Conservation (phyloP, 2,888 invertebrate species). For the Tipula confusa region DNA sequence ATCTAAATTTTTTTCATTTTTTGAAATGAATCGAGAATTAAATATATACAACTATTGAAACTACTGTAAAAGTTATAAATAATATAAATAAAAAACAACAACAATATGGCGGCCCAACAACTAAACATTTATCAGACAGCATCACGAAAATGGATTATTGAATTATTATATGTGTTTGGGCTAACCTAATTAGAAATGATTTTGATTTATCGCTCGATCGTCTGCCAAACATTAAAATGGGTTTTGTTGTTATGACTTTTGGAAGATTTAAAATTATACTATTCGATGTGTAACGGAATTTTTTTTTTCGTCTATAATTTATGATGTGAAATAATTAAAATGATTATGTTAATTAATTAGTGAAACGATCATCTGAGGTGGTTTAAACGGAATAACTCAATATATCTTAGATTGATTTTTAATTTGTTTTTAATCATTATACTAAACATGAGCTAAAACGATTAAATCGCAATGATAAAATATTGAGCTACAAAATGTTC, state of each 20-base stretch:
- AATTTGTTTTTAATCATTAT: too few species aligned
- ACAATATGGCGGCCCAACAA: background rate
- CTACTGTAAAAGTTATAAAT: constrained; percentile 17
- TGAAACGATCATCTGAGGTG: background rate
- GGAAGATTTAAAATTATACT: background rate
- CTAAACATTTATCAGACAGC: background rate
- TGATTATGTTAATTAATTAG: background rate
- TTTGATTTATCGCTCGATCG: background rate
- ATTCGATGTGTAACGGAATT: background rate
- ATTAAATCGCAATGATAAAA: too few species aligned
- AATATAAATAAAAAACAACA: background rate
- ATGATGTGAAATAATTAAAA: background rate
- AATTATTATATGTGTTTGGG: background rate
- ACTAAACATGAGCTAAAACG: too few species aligned
- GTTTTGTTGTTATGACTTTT: background rate
- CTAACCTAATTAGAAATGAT: background rate
- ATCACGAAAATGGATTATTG: constrained; percentile 21
- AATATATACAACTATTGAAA: background rate
- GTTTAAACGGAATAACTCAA: too few species aligned
- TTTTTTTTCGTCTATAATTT: background rate
- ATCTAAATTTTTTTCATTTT: background rate
- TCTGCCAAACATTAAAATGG: background rate
- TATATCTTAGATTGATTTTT: too few species aligned
- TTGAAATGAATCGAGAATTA: background rate
- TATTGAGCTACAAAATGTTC: too few species aligned